phyloP scores from a whole-genome alignment of 2,797 vertebrate species.

The Cirrhinus molitorella region DNA sequence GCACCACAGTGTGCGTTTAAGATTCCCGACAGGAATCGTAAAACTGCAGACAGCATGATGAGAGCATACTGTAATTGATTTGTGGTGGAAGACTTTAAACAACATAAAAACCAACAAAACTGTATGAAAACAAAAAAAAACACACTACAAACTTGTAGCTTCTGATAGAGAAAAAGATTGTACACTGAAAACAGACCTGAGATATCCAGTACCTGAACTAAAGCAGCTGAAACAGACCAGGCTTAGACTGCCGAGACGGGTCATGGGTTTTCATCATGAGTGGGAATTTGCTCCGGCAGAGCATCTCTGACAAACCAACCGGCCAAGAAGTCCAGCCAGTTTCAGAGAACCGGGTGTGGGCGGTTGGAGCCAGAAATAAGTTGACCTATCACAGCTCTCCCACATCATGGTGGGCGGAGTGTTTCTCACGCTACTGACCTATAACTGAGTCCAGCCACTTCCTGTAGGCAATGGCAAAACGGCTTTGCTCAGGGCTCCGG shows the following conservation, averaged over 20 bases:
- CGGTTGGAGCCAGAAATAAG: slow-evolving; percentile 36
- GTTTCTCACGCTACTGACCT: slow-evolving; percentile 76
- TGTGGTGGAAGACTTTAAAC: slow-evolving; percentile 53
- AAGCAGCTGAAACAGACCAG: slow-evolving; percentile 53
- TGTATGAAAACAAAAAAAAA: slow-evolving; percentile 27
- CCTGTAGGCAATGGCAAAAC: slow-evolving; percentile 89
- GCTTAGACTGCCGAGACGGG: slow-evolving; percentile 27
- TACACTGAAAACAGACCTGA: slow-evolving; percentile 68
- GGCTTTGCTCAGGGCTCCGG: slow-evolving; percentile 85
- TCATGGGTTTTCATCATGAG: slow-evolving; percentile 78
- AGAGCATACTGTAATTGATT: slow-evolving; percentile 37
- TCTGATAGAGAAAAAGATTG: slow-evolving; percentile 28
- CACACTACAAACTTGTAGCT: neutral
- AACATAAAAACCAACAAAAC: slow-evolving; percentile 12
- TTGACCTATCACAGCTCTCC: slow-evolving; percentile 59
- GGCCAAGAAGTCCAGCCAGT: slow-evolving; percentile 45
- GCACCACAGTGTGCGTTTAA: slow-evolving; percentile 43
- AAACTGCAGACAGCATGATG: slow-evolving; percentile 48
- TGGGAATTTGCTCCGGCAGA: slow-evolving; percentile 64
- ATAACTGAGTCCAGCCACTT: slow-evolving; percentile 93
- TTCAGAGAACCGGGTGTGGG: slow-evolving; percentile 20
- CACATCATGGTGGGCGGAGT: slow-evolving; percentile 40
- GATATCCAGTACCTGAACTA: slow-evolving; percentile 69
- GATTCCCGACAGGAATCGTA: slow-evolving; percentile 36
- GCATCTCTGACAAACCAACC: slow-evolving; percentile 57